Base-by-base conservation (phyloP, 2,113 vertebrate genomes). In the Rutilus rutilus region DNA sequence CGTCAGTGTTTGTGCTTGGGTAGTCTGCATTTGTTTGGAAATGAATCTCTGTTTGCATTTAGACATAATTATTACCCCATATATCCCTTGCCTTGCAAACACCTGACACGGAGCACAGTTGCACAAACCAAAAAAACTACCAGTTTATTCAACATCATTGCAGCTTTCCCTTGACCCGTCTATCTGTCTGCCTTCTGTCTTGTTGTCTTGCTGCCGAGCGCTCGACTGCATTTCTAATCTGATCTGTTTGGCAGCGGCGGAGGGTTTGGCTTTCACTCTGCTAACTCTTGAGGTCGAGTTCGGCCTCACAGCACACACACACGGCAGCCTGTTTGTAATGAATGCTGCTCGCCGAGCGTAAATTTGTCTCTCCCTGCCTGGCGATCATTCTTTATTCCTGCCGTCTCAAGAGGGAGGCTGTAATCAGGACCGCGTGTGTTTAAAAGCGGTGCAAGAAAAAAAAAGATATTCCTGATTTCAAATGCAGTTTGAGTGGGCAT, bases 351-450 rank as follows among this genome's bases (percentile, higher is more conserved):
- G 82, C 85, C 3, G 75, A 85, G 86, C 54, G 80, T 86, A 89
- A 89, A 90, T 90, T 85, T 87, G 84, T 81, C 81, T 78, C 86
- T 88, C 67, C 90, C 84, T 85, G 80, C 85, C 86, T 71, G 57
- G 82, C 86, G 88, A 90, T 89, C 88, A 84, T 85, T 89, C 89
- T 88, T 89, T 86, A 79, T 88, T 89, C 82, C 85, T 71, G 78
- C 78, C 76, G 57, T 82, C 89, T 89, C 86, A 65, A 65, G 75
- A 86, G 86, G 85, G 85, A 85, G 76, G n/a, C 78, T 83, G 88
- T 84, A 89, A 90, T 88, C 85, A 85, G 85, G 73, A 83, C 60
- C 52, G 50, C 11, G 69, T 82, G 83, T 78, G 85, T 85, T 77
- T 79, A 65, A 23, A 79, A 60, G 33, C 6, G 2, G 30, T 23